A percentile compares a stretch with the other conserved stretches of the same genome.
These are phyloP conservation scores for Neofelis nebulosa DNA, from an alignment of 2,113 vertebrate species.

Conservation along the genomic window DNA sequence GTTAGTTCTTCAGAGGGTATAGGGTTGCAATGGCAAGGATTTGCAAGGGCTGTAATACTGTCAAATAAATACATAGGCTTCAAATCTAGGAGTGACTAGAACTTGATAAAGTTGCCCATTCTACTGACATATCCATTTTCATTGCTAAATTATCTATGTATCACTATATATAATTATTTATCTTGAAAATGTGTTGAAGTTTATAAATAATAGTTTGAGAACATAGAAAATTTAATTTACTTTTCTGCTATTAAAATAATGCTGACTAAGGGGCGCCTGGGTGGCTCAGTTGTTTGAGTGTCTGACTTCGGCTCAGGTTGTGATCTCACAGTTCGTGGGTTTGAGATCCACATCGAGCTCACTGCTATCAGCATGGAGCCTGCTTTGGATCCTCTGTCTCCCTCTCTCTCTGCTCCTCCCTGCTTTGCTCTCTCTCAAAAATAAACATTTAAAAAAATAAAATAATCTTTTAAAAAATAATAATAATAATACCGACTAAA, in stretches of 20 bases:
- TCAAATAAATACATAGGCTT: background rate
- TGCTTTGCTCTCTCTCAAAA: too few relatives aligned
- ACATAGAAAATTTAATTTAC: conserved; percentile 1
- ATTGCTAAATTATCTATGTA: conserved; percentile 5
- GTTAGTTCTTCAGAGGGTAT: background rate
- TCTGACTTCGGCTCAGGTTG: too few relatives aligned
- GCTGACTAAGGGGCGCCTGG: background rate
- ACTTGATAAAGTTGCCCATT: background rate
- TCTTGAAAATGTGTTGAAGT: background rate
- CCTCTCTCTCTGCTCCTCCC: too few relatives aligned
- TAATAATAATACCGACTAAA: background rate
- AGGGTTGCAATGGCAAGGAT: background rate
- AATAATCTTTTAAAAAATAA: too few relatives aligned
- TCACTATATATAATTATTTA: background rate
- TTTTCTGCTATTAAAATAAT: conserved; percentile 50
- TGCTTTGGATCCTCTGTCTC: too few relatives aligned
- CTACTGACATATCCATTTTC: background rate
- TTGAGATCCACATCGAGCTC: too few relatives aligned
- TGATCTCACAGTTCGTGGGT: too few relatives aligned
- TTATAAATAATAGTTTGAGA: conserved; percentile 37
- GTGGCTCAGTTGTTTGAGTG: too few relatives aligned
- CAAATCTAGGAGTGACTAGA: background rate
- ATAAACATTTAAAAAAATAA: too few relatives aligned
- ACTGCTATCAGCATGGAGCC: too few relatives aligned
- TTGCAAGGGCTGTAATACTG: background rate